Conservation (phyloP, 2,888 invertebrate species). For the Liposcelis brunnea region DNA sequence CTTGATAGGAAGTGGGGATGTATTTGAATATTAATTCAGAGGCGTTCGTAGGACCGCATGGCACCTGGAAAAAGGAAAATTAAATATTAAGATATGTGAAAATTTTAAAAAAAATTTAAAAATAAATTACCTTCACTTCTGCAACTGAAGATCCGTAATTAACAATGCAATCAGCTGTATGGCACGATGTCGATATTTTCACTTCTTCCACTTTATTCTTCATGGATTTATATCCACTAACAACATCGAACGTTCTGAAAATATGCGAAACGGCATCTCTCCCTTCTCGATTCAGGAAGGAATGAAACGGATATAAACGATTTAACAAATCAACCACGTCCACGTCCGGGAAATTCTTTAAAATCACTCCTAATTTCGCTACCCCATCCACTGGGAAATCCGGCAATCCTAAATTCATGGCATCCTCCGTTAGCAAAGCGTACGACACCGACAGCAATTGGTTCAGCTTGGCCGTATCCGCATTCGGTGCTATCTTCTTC, state of each 20-base stretch:
- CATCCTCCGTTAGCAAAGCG: slow-evolving; percentile 61
- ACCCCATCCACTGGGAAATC: slow-evolving; percentile 83
- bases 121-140: background rate
- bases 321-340: slow-evolving; percentile 50
- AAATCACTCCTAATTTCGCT: slow-evolving; percentile 40
- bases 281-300: slow-evolving; percentile 62
- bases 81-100: slow-evolving; percentile 1
- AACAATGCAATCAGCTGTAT: slow-evolving; percentile 6
- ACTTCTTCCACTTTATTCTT: slow-evolving; percentile 12
- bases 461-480: slow-evolving; percentile 37
- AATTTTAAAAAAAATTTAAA: slow-evolving; percentile 5
- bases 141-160: slow-evolving; percentile 1
- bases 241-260: slow-evolving; percentile 42
- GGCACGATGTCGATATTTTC: slow-evolving; percentile 22
- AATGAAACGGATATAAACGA: slow-evolving; percentile 67
- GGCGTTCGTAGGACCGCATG: slow-evolving; percentile 18
- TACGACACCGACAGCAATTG: slow-evolving; percentile 58
- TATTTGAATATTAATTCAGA: slow-evolving; percentile 23
- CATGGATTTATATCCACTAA: slow-evolving; percentile 1
- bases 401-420: slow-evolving; percentile 52
- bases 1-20: slow-evolving; percentile 63
- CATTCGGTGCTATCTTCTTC: slow-evolving; percentile 31
- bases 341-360: slow-evolving; percentile 50
- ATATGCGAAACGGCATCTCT: slow-evolving; percentile 52
- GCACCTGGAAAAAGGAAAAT: slow-evolving; percentile 20